Base-by-base conservation (phyloP, 2,888 invertebrate species). In the Andrena minutula region DNA sequence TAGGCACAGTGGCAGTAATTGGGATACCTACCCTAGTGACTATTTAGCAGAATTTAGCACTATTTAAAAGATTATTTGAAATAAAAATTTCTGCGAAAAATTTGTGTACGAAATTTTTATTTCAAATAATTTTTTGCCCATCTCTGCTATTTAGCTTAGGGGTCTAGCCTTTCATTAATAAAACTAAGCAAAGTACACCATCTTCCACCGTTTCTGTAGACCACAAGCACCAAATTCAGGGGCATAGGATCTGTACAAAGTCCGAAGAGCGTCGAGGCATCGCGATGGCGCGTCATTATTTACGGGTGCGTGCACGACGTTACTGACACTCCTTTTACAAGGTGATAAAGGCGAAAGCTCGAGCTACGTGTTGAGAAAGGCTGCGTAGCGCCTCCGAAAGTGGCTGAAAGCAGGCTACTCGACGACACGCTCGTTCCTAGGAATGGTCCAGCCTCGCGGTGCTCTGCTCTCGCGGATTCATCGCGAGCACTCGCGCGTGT, bases 281-380 rank as follows among this genome's bases (percentile, higher is more conserved):
- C 23, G 56, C 10, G 79, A 82, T 79, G 78, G 69, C 49, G 79
- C 75, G 83, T 81, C 86, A 86, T 90, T 88, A 90, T 90, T 90
- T 88, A 90, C 86, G 83, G 87, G 86, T 86, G 86, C 84, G 84
- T 80, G 85, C 23, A 12, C 53, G 20, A 47, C 47, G 78, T n/a
- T 75, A 74, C 61, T 88, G 89, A 89, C 88, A 86, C 84, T 90
- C 87, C 86, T 90, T 90, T 90, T 90, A 90, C 89, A 90, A 90
- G 90, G 90, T 83, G 89, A 90, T 90, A 90, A 90, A 90, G 86
- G 79, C 83, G 81, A 88, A 56, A 84, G 74, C 84, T 75, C 68
- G 72, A 56, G 70, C 32, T 26, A 60, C 63, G 69, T 61, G 63
- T 70, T 49, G 78, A 78, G 73, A 84, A 88, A 76, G 65, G 75